Percentiles rank a stretch among this genome's conserved stretches.
Conservation (phyloP, 2,888 invertebrate species). For the Tyria jacobaeae region DNA sequence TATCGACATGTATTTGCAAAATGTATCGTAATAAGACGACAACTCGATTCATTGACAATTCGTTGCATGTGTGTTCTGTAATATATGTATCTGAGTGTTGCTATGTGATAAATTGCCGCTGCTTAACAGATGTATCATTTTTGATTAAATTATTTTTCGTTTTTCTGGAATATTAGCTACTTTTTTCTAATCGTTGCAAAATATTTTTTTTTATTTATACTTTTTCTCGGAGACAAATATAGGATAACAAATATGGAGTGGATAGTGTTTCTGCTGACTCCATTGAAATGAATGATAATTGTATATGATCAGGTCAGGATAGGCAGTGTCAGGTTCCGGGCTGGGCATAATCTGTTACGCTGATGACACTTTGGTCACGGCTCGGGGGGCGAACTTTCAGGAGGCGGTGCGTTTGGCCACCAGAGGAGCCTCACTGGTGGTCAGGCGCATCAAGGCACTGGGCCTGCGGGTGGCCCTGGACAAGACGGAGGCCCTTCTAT, state of each 20-base stretch:
- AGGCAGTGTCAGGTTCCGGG: background rate
- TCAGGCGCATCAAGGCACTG: too few relatives aligned
- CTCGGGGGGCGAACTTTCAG: too few relatives aligned
- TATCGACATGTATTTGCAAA: constrained; percentile 41
- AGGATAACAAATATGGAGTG: background rate
- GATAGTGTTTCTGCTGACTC: background rate
- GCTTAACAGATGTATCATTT: too few relatives aligned
- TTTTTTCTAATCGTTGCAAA: too few relatives aligned
- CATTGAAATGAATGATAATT: background rate
- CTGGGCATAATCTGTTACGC: too few relatives aligned
- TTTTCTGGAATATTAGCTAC: too few relatives aligned
- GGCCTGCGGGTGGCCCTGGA: too few relatives aligned
- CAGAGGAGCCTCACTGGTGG: background rate
- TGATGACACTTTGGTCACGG: too few relatives aligned
- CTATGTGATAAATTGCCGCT: background rate
- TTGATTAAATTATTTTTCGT: too few relatives aligned
- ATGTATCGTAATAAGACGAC: constrained; percentile 4
- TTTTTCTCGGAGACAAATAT: background rate
- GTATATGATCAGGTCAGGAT: background rate
- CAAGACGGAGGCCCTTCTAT: too few relatives aligned
- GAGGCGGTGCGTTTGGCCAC: background rate
- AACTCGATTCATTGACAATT: constrained; percentile 9
- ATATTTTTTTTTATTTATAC: too few relatives aligned
- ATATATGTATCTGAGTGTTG: background rate
- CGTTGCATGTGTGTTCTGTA: background rate